Base-by-base conservation (phyloP, 1,140 invertebrate species). In the Hyles euphorbiae region DNA sequence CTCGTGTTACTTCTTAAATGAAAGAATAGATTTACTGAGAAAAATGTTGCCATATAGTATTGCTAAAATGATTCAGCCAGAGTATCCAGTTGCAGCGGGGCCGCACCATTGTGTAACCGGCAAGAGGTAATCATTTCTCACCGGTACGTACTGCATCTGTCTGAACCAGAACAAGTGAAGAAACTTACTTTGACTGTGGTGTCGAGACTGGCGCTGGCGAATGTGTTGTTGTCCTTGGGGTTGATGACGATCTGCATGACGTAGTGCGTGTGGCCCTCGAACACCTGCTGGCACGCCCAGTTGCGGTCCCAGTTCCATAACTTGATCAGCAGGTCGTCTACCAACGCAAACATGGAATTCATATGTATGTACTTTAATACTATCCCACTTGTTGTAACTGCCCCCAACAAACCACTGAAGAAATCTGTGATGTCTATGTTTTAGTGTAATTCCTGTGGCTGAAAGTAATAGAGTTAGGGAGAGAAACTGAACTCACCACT, bases 201-300 rank as follows among this genome's bases (percentile, higher is more conserved):
- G 89, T 99, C 99, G 2, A 99, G 90, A 22, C 98, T 99, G 33
- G 98, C 99, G 79, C 97, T 98, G 4, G 98, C 99, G 90, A 99
- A 99, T n/a, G 98, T 99, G 82, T 99, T 99, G 84, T 99, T 99
- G 81, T 99, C 99, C 86, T 99, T 99, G 0, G 99, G 99, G 90
- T 99, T 99, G 67, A 99, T 97, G 0, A 98, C 98, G 74, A 99
- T 96, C 88, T 99, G 98, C 99, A 99, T 99, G 0, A 99, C 98
- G 82, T 99, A 99, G 83, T 99, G 99, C 0, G 97, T 98, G 87
- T 99, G 99, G 0, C 98, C 97, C 78, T 99, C 98, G 81, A 98
- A 99, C 1, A 98, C 96, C 87, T 99, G 98, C 72, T 99, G 98
- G 73, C 98, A 98, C 0, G 94, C 91, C 97, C 98, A 99, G 72